A percentile compares a stretch with the other conserved stretches of the same genome.
Conservation (phyloP, 2,888 invertebrate genomes). For the Rhimphoctona megacephalus region DNA sequence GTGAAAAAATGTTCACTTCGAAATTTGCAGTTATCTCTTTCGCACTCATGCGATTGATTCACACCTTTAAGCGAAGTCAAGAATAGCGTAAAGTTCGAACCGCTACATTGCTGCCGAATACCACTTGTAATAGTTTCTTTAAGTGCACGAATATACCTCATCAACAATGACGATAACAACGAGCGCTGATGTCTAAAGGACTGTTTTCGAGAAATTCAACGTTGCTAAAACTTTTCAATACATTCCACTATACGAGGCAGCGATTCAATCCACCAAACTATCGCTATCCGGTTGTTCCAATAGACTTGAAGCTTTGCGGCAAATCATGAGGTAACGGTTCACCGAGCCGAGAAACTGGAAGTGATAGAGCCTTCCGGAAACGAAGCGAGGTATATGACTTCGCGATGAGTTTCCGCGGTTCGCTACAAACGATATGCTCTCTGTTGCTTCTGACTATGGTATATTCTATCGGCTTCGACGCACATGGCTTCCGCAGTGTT, state of each 20-base stretch:
- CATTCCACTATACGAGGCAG: not conserved
- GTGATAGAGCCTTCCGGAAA: conserved; percentile 16
- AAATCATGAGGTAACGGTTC: conserved; percentile 29
- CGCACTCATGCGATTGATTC: too few species aligned
- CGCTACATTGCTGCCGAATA: not conserved
- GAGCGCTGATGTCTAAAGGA: not conserved
- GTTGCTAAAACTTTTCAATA: not conserved
- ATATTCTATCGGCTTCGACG: not conserved
- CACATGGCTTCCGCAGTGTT: not conserved
- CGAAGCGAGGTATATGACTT: conserved; percentile 29
- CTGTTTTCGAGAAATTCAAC: not conserved
- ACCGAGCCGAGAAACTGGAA: conserved; percentile 30
- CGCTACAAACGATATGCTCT: conserved; percentile 47
- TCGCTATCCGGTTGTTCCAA: conserved; percentile 8
- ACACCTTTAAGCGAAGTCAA: too few species aligned
- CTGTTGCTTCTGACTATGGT: conserved; percentile 15
- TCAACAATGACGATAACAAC: not conserved
- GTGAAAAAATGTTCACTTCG: too few species aligned
- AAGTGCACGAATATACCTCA: not conserved
- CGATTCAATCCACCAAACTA: conserved; percentile 56
- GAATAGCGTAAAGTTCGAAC: not conserved
- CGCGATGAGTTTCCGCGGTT: conserved; percentile 49
- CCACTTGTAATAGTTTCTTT: not conserved
- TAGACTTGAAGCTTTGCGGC: conserved; percentile 2
- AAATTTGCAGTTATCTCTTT: too few species aligned